Base-by-base conservation (phyloP, 2,113 vertebrate species). In the Tamias sibiricus region DNA sequence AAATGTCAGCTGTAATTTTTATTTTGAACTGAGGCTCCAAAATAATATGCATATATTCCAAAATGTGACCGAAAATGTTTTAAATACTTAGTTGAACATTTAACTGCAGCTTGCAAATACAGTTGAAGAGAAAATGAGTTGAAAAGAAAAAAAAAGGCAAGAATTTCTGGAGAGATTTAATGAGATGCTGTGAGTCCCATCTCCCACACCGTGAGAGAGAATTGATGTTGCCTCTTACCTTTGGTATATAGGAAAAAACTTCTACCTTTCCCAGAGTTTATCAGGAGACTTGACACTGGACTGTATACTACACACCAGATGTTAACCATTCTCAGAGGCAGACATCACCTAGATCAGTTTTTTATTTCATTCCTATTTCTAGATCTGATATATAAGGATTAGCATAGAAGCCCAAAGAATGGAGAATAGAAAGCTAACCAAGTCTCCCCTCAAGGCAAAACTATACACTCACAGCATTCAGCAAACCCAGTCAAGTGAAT, bases 381-480 rank as follows among this genome's bases (percentile, higher is more conserved):
- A 52, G 28, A 91, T n/a, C 42, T 71, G n/a, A 44, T 30, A 5
- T 30, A 17, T 8, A 42, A n/a, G 7, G 20, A 26, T 6, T 81
- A 72, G 11, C 52, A 42, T 6, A 54, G 44, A 86, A 57, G 14
- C 11, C 16, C 59, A n/a, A 24, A 28, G 19, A 6, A 13, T 1
- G 2, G 8, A 4, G 10, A 74, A 2, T 2, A 37, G 28, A 37
- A 35, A 66, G 85, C 10, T 68, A 35, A 32, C 3, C 7, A 57
- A 66, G 19, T 2, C 13, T 90, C 37, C 11, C 40, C 0, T 20
- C 7, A 4, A 6, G 6, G 0, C 2, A 19, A 59, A 77, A 30
- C 20, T 76, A 2, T 19, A 22, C 49, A 52, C 42, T 71, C 20
- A 13, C 37, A 44, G 12, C 2, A 0, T 7, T 16, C 17, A 42